Evolutionary conservation across 2,888 invertebrate species (phyloP).

Genomic region (Rugalucina vietnamica): DNA sequence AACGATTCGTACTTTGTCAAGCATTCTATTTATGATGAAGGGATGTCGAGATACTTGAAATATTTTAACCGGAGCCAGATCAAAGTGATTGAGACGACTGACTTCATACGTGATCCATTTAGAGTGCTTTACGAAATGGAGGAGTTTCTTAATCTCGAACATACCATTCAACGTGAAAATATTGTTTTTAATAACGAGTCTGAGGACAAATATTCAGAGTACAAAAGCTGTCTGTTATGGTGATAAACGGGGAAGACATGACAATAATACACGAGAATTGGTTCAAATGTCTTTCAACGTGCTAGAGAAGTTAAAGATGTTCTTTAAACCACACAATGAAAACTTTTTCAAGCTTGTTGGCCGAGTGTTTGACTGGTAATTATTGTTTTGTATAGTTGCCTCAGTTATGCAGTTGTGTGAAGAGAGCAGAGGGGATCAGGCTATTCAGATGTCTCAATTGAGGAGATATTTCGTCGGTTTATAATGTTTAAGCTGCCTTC

Average conservation of each 20-base stretch:
- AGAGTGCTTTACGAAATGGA: slow-evolving; percentile 71
- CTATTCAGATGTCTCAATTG: too few species aligned
- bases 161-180: slow-evolving; percentile 86
- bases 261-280: not conserved
- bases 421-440: too few species aligned
- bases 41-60: slow-evolving; percentile 90
- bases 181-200: slow-evolving; percentile 97
- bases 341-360: not conserved
- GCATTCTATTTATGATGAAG: slow-evolving; percentile 85
- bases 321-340: not conserved
- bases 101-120: slow-evolving; percentile 71
- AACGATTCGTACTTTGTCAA: not conserved
- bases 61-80: slow-evolving; percentile 96
- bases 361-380: not conserved
- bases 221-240: not conserved
- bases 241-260: not conserved
- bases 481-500: too few species aligned
- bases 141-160: slow-evolving; percentile 69
- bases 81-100: slow-evolving; percentile 91
- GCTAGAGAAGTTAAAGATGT: not conserved
- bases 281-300: not conserved
- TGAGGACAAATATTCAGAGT: not conserved
- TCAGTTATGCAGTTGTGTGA: too few species aligned
- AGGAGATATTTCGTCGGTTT: too few species aligned
- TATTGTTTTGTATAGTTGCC: too few species aligned